Base-by-base conservation (phyloP, 2,113 vertebrate genomes). In the Himantopus leucocephalus region DNA sequence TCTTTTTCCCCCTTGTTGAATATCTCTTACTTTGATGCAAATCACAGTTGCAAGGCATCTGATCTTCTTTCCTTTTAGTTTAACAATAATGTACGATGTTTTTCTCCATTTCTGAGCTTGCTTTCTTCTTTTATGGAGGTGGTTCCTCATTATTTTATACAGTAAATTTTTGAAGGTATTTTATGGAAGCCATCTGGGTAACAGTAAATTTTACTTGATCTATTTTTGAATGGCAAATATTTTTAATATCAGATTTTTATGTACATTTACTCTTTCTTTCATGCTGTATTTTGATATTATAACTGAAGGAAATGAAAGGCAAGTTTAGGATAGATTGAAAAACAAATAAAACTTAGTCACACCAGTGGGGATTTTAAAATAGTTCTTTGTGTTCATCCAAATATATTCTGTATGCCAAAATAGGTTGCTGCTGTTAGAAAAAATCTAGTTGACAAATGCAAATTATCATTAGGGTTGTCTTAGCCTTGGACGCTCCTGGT, bases 401-500 rank as follows among this genome's bases (percentile, higher is more conserved):
- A 67, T 96, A 43, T 58, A 83, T 79, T 85, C 76, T 74, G 23
- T 9, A 82, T 92, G 78, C 32, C 53, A 55, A 92, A 96, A 55
- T 84, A 90, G 45, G n/a, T 77, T 95, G 37, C 34, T 78, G 91
- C 67, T 96, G 15, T 96, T 93, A 87, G 22, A 84, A 90, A 93
- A 95, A 85, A 50, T 34, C 8, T 81, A 84, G n/a, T 83, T 96
- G 79, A 96, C 85, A 87, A 90, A 72, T 94, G 73, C n/a, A 90
- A 90, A 88, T 88, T 92, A 4, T 91, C 43, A 41, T 80, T 30
- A n/a, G 60, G 55, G 26, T 58, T 96, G 63, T 92, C 62, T 85
- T 91, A 63, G 75, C 74, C 96, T 94, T 86, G 76, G 90, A 55
- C 39, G 45, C 17, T 95, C 30, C 29, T 94, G 29, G 2, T 87